Percentiles rank a stretch among this genome's conserved stretches.
These are phyloP conservation scores for Cotesia glomerata DNA, from an alignment of 1,140 invertebrate species.

Conservation along the genomic window DNA sequence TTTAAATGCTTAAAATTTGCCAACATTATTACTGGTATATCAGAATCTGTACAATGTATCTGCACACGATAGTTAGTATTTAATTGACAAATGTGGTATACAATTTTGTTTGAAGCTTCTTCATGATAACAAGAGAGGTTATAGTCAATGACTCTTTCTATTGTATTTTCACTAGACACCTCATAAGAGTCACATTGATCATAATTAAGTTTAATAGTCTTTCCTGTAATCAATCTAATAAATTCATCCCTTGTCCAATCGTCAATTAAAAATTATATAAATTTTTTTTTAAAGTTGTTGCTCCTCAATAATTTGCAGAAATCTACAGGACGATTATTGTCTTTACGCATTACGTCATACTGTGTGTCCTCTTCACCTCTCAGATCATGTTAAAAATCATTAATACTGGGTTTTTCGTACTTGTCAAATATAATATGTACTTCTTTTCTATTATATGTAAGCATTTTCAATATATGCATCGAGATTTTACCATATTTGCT, in stretches of 20 bases:
- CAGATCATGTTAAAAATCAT: too few relatives aligned
- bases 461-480: too few relatives aligned
- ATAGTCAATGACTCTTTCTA: slow-evolving; percentile 31
- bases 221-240: slow-evolving; percentile 22
- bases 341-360: slow-evolving; percentile 9
- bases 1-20: slow-evolving; percentile 34
- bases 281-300: slow-evolving; percentile 24
- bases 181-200: slow-evolving; percentile 34
- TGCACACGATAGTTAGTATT: slow-evolving; percentile 31
- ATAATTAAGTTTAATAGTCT: slow-evolving; percentile 34
- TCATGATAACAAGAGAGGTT: slow-evolving; percentile 36
- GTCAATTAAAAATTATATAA: slow-evolving; percentile 28
- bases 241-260: slow-evolving; percentile 36
- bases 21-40: slow-evolving; percentile 37
- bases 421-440: too few relatives aligned
- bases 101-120: slow-evolving; percentile 35
- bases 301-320: slow-evolving; percentile 34
- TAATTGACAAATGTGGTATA: slow-evolving; percentile 34
- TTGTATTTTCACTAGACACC: slow-evolving; percentile 21
- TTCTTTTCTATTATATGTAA: too few relatives aligned
- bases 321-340: slow-evolving; percentile 34
- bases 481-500: too few relatives aligned
- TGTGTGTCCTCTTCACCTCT: too few relatives aligned
- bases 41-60: slow-evolving; percentile 38
- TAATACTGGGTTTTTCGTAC: too few relatives aligned